Percentiles rank a stretch among this genome's conserved stretches.
phyloP scores from a whole-genome alignment of 2,888 invertebrate species.

The Cybosia mesomella region DNA sequence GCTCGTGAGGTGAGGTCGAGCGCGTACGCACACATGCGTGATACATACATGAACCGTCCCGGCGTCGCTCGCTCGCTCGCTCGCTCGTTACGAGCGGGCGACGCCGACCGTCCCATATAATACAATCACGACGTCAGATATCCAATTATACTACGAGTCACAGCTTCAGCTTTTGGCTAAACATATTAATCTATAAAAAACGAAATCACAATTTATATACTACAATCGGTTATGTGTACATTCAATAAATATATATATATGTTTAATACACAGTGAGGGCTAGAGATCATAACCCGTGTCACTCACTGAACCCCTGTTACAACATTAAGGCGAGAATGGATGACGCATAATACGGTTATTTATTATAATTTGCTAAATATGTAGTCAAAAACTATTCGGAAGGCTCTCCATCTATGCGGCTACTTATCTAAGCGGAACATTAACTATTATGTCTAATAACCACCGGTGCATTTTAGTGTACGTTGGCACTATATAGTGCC shows the following conservation, averaged over 20 bases:
- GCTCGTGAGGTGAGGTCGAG: neutral
- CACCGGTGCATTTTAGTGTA: constrained; percentile 17
- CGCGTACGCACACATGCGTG: constrained; percentile 20
- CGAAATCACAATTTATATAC: constrained; percentile 28
- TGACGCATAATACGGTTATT: constrained; percentile 18
- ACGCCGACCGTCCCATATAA: neutral
- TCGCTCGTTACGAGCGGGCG: neutral
- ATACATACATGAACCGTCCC: neutral
- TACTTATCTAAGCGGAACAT: constrained; percentile 47
- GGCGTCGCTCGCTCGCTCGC: neutral
- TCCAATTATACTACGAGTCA: constrained; percentile 27
- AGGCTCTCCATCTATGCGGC: constrained; percentile 36
- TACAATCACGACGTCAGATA: constrained; percentile 13
- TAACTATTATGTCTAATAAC: constrained; percentile 43
- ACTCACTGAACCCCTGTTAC: constrained; percentile 24
- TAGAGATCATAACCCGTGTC: constrained; percentile 32
- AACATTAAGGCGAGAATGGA: constrained; percentile 21
- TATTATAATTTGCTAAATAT: constrained; percentile 39
- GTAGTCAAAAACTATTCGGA: constrained; percentile 36
- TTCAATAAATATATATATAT: constrained; percentile 14
- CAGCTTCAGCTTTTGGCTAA: constrained; percentile 28
- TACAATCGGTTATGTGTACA: constrained; percentile 18
- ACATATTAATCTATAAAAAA: constrained; percentile 23
- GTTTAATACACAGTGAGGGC: constrained; percentile 12
- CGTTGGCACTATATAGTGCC: neutral